These are phyloP conservation scores for Phaethon lepturus DNA, from an alignment of 2,113 vertebrate species.

Conservation along the genomic window DNA sequence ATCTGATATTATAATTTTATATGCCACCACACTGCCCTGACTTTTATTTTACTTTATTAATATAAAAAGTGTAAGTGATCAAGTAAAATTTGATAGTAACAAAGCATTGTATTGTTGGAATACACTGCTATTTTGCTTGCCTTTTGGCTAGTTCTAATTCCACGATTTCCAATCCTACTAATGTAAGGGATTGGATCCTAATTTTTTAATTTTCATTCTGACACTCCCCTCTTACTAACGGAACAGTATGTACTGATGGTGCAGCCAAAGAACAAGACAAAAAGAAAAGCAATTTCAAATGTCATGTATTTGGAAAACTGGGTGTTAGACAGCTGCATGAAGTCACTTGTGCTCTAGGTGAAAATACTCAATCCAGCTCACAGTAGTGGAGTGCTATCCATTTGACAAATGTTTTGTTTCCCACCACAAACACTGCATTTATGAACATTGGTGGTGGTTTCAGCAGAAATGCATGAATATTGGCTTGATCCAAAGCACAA, in stretches of 20 bases:
- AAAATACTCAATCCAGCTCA: not conserved
- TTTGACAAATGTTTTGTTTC: not conserved
- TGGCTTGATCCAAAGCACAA: not conserved
- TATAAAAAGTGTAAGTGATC: not conserved
- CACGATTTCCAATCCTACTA: not conserved
- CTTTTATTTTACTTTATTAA: not conserved
- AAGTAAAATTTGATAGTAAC: not conserved
- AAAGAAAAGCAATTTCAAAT: not conserved
- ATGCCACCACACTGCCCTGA: not conserved
- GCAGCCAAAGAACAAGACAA: not conserved
- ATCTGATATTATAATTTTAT: not conserved
- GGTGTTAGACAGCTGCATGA: not conserved
- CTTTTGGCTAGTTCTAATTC: not conserved
- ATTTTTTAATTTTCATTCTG: not conserved
- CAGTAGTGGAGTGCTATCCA: not conserved
- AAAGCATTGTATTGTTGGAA: not conserved
- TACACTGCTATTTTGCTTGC: not conserved
- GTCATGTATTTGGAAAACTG: not conserved
- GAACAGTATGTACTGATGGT: not conserved
- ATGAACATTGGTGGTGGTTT: not conserved
- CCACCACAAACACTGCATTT: not conserved
- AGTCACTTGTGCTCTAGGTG: not conserved
- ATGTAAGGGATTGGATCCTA: not conserved
- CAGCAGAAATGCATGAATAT: constrained; percentile 15
- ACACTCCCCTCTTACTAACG: not conserved